Evolutionary conservation across 2,888 invertebrate species (phyloP), one percentile per base, ranked within the genome.

Genomic region (Mythimna pallens): DNA sequence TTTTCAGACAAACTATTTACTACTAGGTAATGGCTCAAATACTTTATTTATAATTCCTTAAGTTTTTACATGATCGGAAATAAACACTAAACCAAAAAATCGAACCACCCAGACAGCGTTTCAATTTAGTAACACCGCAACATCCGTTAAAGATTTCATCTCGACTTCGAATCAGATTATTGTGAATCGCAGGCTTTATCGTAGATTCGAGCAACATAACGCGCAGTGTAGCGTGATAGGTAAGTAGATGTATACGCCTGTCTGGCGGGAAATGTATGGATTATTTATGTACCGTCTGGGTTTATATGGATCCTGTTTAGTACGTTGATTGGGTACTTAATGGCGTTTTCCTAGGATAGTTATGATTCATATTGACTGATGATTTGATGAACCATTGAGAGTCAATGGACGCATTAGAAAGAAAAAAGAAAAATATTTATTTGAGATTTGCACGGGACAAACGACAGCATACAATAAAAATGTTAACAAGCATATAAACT

Each of bases 261-360:
- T 64, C 63, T 78, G 62, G 52, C 52, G 47, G 72, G 61, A 61
- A 55, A 59, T 36, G 54, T 76, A 78, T 71, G 63, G 54, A 72
- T 64, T 78, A 76, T 78, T 63, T 71, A 70, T 70, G 58, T 14
- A n/a, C 70, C 55, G 54, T 77, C 74, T 74, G 61, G 9, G 25
- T n/a, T n/a, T 43, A 71, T 34, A 62, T 62, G 10, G 61, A 58
- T 58, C 17, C 52, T 65, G 57, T 40, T 67, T 40, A 43, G 12
- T 65, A 65, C 58, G 22, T 58, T 52, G 73, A 73, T 73, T 40
- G 57, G 40, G 17, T 40, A 22, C 47, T 59, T 52, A 43, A 72
- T 52, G 47, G 17, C 47, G 30, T 47, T 17, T 52, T 22, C 12
- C 7, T 17, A 34, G 50, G 25, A 25, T 25, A n/a, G 30, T 6